Base-by-base conservation (phyloP, 2,113 vertebrate species). In the Oryctolagus cuniculus region DNA sequence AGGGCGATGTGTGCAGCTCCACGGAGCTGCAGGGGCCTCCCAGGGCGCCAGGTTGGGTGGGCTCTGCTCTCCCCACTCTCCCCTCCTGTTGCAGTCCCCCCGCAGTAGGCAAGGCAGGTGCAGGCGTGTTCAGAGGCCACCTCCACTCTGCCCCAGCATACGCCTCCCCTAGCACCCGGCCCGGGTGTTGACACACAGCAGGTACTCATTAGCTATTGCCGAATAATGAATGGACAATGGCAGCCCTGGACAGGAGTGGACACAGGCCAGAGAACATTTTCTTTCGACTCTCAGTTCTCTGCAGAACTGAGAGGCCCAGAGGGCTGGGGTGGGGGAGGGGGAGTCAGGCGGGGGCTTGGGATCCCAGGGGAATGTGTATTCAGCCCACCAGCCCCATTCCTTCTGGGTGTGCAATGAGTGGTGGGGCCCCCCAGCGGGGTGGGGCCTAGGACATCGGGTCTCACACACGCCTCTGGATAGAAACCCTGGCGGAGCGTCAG, bases 151-250 rank as follows among this genome's bases (percentile, higher is more conserved):
- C n/a, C n/a, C 44, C 29, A 1, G 9, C 19, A 58, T 58, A 0
- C 5, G 8, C 4, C 29, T 2, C 3, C 21, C 34, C 10, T 3
- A 22, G 85, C 34, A 25, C 55, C 49, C 51, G 87, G 27, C 49
- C 25, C 44, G 66, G 80, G 51, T n/a, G 31, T 1, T n/a, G 58
- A n/a, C 19, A 2, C 36, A 11, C 2, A 0, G 63, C 0, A 0
- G 3, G 51, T 4, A 4, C 29, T 34, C 34, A 21, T 1, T 53
- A 67, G 49, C 69, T 19, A 6, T 21, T 27, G 29, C 2, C 11
- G 34, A 85, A 44, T 55, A 24, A 36, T 1, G 38, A 49, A 49
- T 8, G 89, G 6, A 11, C 15, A 6, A 34, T 6, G 31, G 25
- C 51, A 13, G 34, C 36, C 22, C n/a, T 34, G 92, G 53, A 9